A percentile compares a stretch with the other conserved stretches of the same genome.
These are phyloP conservation scores for Pachycephus smyrnensis DNA, from an alignment of 2,888 invertebrate genomes.

Conservation along the genomic window DNA sequence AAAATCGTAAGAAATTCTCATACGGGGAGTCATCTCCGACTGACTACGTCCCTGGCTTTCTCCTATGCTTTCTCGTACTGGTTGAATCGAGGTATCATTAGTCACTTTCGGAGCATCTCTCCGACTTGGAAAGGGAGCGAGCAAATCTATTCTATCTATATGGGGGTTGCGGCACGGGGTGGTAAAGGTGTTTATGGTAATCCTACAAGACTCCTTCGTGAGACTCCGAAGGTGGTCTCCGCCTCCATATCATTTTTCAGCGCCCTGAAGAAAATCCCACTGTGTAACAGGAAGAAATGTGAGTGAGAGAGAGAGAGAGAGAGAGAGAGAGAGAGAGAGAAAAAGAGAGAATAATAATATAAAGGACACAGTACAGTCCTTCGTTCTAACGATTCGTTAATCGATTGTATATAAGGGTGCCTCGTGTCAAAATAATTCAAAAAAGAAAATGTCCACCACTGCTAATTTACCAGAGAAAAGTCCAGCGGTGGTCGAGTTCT, in stretches of 20 bases:
- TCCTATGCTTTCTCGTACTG: constrained; percentile 40
- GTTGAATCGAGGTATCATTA: constrained; percentile 49
- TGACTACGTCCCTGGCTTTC: constrained; percentile 40
- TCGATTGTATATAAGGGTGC: background rate
- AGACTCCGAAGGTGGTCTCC: constrained; percentile 45
- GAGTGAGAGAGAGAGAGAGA: background rate
- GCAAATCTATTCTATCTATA: constrained; percentile 49
- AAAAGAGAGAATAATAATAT: too few species aligned
- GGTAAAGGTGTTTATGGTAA: constrained; percentile 57
- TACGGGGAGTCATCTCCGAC: constrained; percentile 14
- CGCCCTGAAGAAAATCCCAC: constrained; percentile 3
- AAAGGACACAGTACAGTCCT: background rate
- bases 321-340: too few species aligned
- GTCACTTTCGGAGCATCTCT: constrained; percentile 52
- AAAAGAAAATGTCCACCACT: background rate
- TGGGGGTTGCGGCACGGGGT: constrained; percentile 39
- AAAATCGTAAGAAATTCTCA: constrained; percentile 23
- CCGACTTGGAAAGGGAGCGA: constrained; percentile 34
- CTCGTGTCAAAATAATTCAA: too few species aligned
- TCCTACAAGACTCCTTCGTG: constrained; percentile 40
- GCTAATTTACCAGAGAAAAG: background rate
- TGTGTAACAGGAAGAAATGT: background rate
- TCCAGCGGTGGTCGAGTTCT: background rate
- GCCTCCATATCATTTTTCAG: constrained; percentile 43
- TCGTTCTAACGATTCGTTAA: constrained; percentile 1